These are phyloP conservation scores for Caenorhabditis sinica DNA, from an alignment of 2,888 invertebrate genomes.

Conservation along the genomic window DNA sequence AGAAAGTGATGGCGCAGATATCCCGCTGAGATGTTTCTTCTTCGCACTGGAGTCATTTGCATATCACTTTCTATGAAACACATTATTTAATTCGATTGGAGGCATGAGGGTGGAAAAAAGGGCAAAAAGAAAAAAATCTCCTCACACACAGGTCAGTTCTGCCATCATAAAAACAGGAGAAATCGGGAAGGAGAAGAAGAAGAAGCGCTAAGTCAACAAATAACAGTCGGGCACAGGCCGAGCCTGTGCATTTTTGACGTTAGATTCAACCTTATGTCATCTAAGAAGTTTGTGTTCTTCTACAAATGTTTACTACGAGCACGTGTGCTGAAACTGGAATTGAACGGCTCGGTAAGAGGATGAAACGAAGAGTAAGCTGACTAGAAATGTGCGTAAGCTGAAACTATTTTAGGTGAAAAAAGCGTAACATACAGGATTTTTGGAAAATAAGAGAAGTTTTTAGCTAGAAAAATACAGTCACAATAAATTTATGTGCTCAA, in stretches of 20 bases:
- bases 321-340: neutral
- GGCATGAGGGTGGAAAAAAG: neutral
- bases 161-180: conserved; percentile 43
- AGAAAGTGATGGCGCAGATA: conserved; percentile 8
- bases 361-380: neutral
- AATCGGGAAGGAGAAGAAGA: too few relatives aligned
- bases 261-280: neutral
- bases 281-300: neutral
- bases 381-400: neutral
- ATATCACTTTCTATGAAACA: conserved; percentile 46
- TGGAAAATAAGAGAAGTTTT: too few relatives aligned
- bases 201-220: conserved; percentile 51
- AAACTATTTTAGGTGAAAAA: neutral
- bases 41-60: conserved; percentile 39
- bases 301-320: neutral
- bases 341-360: neutral
- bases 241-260: neutral
- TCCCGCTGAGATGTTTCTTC: conserved; percentile 37
- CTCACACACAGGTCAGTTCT: conserved; percentile 1
- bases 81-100: conserved; percentile 33
- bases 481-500: too few relatives aligned
- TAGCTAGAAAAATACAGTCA: neutral
- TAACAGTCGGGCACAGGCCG: conserved; percentile 4
- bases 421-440: too few relatives aligned
- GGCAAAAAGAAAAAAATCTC: neutral